Base-by-base conservation (phyloP, 2,113 vertebrate genomes). In the Cryptoleucopteryx plumbea region DNA sequence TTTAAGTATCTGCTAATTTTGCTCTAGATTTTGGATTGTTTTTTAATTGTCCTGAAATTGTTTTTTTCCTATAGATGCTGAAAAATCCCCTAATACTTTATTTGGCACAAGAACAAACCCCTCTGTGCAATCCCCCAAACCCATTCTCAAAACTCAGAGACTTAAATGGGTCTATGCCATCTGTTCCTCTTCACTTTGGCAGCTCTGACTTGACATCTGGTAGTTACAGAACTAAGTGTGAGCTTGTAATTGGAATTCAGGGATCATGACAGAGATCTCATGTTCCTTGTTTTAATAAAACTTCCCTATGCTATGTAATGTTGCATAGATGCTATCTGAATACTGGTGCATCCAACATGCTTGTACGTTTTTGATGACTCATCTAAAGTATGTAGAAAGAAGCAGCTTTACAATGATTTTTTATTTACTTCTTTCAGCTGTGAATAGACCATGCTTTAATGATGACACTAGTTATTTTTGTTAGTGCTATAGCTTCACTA, bases 141-240 rank as follows among this genome's bases (percentile, higher is more conserved):
- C 72, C 52, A 52, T 84, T 86, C 73, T 79, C 70, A 72, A 86
- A 94, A 92, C n/a, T 78, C 55, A 59, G 66, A 79, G 42, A 48
- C 82, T 88, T 94, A 87, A 90, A 55, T 68, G 68, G 78, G 58
- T 87, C 81, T 86, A 6, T 82, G 68, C 92, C 91, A 92, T 96
- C 94, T 96, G 94, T 86, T 90, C 36, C n/a, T 61, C 47, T 83
- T 88, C 92, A 78, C 59, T 86, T 94, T 96, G 95, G 93, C 95
- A 95, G 81, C 88, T 94, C 68, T 85, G 55, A 86, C 72, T 91
- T 89, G 93, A 85, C 92, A 96, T 92, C 93, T 96, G 92, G 77
- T 91, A 78, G 56, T 58, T 89, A 62, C 13, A 71, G 88, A 92
- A 82, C 52, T 62, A 90, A 93, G 90, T 47, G 47, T 61, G 88